Base-by-base conservation (phyloP, 2,113 vertebrate species). In the Lepidothrix coronata region DNA sequence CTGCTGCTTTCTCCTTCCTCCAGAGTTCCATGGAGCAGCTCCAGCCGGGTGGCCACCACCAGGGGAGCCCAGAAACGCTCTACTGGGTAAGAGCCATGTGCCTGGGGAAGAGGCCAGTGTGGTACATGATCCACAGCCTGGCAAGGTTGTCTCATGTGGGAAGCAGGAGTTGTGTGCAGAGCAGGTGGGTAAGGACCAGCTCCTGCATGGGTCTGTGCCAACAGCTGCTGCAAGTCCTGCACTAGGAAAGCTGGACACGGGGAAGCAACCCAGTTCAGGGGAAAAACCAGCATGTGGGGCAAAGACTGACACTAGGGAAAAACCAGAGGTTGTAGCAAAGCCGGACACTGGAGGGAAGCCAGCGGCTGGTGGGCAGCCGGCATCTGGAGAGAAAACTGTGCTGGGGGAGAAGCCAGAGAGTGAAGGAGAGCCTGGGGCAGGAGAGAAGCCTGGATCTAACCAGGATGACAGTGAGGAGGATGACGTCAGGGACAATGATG, bases 111-210 rank as follows among this genome's bases (percentile, higher is more conserved):
- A 30, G 14, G 43, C 19, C 49, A 28, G 44, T 2, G 1, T 0
- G 0, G 27, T 35, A 37, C 46, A 27, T 1, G 1, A 4, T 8
- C 44, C 5, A 1, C 65, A 62, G 51, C 65, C 48, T 6, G 1
- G 21, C 44, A 37, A n/a, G 5, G 20, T 22, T 1, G 2, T n/a
- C 30, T 73, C 14, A 0, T 46, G 3, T 0, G 33, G 48, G 54
- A n/a, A 30, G 17, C 9, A 11, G 41, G 55, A n/a, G 41, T 4
- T 6, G 2, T 58, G 72, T 39, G 49, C 0, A 2, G 61, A 27
- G n/a, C 4, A 1, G 8, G 71, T 31, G 37, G 16, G 22, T 22
- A 14, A 62, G 24, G 73, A 66, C 28, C 78, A 27, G 78, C 1
- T 2, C 62, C 78, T 6, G 5, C 52, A 58, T 0, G 21, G 18